Evolutionary conservation across 23 tunicate species (phyloP), one percentile per base, ranked within the genome.

Genomic region (Ciona savignyi): DNA sequence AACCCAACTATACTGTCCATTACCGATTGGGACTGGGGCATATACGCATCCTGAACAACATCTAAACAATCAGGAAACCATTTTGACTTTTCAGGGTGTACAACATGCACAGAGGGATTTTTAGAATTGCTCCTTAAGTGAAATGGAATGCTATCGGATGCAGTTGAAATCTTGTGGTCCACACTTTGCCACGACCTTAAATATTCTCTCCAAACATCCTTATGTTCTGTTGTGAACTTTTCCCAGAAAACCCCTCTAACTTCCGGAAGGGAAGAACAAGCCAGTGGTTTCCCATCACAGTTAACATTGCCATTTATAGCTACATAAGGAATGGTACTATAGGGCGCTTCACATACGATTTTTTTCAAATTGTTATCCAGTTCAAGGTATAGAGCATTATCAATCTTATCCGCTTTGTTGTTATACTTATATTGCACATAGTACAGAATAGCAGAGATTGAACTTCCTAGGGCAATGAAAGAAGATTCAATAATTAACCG

Each of bases 201-300:
- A 72, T 81, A 91, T 23, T 74, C 76, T 23, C 35, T 75, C 85
- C 85, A 85, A 19, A 81, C 77, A 33, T 91, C 86, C 67, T 84
- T 84, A 25, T 72, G 80, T 62, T 91, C 97, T 20, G 68, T 80
- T 28, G 96, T 88, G 20, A 68, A 25, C 32, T 72, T 84, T 49
- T 79, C 78, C 70, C 65, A 74, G 73, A 79, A 34, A 15, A 91
- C 97, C 1, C 97, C 97, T 25, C 74, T 30, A 21, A 76, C 60
- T 0, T 82, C 75, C 4, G 83, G 75, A 28, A 62, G 49, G 29
- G 65, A 72, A 4, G 64, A 73, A 49, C 91, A 60, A 23, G 19
- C 30, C 35, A 91, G 31, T 25, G 86, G 75, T 28, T 35, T 35
- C 51, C 49, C 71, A 75, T 27, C 26, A 33, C 86, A 26, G 0